These are phyloP conservation scores for Corvus moneduloides DNA, from an alignment of 2,113 vertebrate species.

Conservation along the genomic window DNA sequence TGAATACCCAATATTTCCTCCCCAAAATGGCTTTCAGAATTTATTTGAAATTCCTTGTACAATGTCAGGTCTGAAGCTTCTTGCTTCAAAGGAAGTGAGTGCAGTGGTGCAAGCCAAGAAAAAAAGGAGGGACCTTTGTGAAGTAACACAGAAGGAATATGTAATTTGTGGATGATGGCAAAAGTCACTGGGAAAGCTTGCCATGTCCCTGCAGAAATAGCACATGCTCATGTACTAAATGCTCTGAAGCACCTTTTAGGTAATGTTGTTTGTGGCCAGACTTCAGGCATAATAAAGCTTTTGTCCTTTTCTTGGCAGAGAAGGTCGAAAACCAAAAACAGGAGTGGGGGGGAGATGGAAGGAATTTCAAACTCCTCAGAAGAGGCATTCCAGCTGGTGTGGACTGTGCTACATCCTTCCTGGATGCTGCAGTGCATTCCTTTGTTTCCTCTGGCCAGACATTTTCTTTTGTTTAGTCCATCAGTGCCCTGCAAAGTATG, in stretches of 20 bases:
- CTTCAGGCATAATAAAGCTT: slow-evolving; percentile 48
- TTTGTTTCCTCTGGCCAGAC: slow-evolving; percentile 35
- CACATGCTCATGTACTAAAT: not conserved
- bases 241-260: slow-evolving; percentile 33
- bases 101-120: slow-evolving; percentile 5
- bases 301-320: slow-evolving; percentile 47
- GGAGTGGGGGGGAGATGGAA: slow-evolving; percentile 25
- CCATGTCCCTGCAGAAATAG: slow-evolving; percentile 26
- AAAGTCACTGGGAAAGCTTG: slow-evolving; percentile 7
- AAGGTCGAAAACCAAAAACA: not conserved
- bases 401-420: slow-evolving; percentile 13
- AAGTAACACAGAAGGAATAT: slow-evolving; percentile 18
- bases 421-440: slow-evolving; percentile 50
- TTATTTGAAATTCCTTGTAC: not conserved
- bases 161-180: slow-evolving; percentile 41
- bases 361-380: slow-evolving; percentile 37
- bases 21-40: not conserved
- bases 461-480: slow-evolving; percentile 42
- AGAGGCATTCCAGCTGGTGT: slow-evolving; percentile 18
- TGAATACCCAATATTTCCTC: not conserved
- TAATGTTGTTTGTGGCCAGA: slow-evolving; percentile 16
- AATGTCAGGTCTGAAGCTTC: not conserved
- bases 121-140: not conserved
- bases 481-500: not conserved
- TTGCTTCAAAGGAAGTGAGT: not conserved